Evolutionary conservation across 2,797 vertebrate genomes (phyloP), one percentile per base, ranked within the genome.

Genomic region (Clarias fuscus): DNA sequence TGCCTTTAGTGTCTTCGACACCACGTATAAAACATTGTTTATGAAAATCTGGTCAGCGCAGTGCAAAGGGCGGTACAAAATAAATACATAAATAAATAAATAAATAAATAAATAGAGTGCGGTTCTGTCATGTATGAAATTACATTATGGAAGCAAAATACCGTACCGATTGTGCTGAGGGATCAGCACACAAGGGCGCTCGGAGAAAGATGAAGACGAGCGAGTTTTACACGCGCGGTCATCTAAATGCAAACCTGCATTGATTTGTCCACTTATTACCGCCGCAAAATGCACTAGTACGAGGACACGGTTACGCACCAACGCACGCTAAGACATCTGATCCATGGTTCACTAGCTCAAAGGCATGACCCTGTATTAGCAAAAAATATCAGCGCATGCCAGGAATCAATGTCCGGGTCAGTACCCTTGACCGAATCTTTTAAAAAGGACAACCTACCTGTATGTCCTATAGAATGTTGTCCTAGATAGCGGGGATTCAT

Each of bases 231-330:
- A 6, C 33, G 48, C 61, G 73, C 84, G 43, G 84, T 88, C 59
- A 72, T 88, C 79, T 88, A 89, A 89, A 90, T 88, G 86, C 79
- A 89, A 90, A 88, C 83, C 48, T 62, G 75, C 68, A 89, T 88
- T 70, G 89, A 90, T 85, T 30, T 64, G 59, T 89, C 86, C 53
- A 68, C 82, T 78, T 84, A 86, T 84, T 82, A 59, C 53, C 30
- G 20, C 30, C 40, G 14, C 48, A 48, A 68, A 67, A 61, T 3
- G 15, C 27, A 3, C 56, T 73, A 48, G 14, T 79, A 80, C 27
- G 43, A 61, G 56, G 67, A 22, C n/a, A 2, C 17, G 22, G 37
- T 24, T n/a, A 27, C 2, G 33, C 18, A 5, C 64, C 84, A 14
- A 37, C 67, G 30, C 27, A 33, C 33, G 33, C 33, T 2, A 33